phyloP scores from a whole-genome alignment of 2,888 invertebrate species.

The Dynastes maya region DNA sequence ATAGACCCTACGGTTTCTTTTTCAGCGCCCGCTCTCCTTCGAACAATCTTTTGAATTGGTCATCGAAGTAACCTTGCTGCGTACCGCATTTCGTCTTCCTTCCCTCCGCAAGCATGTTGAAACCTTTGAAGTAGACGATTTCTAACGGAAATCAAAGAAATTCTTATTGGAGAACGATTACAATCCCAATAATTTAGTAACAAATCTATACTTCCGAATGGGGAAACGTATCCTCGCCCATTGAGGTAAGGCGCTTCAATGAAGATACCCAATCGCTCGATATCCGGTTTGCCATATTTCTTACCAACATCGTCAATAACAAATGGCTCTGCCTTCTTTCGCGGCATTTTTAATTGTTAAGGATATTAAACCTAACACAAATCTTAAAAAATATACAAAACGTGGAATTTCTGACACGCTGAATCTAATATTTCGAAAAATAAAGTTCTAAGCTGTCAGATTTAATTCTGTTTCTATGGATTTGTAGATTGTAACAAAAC shows the following conservation, averaged over 20 bases:
- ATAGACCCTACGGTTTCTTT: conserved; percentile 8
- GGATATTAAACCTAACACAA: background rate
- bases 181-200: background rate
- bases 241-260: conserved; percentile 69
- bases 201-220: conserved; percentile 59
- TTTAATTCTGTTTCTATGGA: too few species aligned
- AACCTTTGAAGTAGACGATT: conserved; percentile 58
- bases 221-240: conserved; percentile 63
- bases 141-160: conserved; percentile 42
- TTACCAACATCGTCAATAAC: conserved; percentile 51
- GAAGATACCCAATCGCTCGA: conserved; percentile 70
- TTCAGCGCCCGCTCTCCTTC: conserved; percentile 62
- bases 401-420: conserved; percentile 12
- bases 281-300: conserved; percentile 66
- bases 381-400: background rate
- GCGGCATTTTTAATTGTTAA: conserved; percentile 13
- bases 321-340: background rate
- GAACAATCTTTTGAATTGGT: conserved; percentile 69
- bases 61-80: conserved; percentile 71
- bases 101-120: conserved; percentile 64
- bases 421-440: too few species aligned
- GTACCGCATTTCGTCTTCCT: conserved; percentile 68
- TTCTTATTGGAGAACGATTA: background rate
- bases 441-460: too few species aligned
- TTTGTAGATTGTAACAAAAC: too few species aligned